Evolutionary conservation across 1,140 invertebrate genomes (phyloP).

Genomic region (Drosophila suzukii): DNA sequence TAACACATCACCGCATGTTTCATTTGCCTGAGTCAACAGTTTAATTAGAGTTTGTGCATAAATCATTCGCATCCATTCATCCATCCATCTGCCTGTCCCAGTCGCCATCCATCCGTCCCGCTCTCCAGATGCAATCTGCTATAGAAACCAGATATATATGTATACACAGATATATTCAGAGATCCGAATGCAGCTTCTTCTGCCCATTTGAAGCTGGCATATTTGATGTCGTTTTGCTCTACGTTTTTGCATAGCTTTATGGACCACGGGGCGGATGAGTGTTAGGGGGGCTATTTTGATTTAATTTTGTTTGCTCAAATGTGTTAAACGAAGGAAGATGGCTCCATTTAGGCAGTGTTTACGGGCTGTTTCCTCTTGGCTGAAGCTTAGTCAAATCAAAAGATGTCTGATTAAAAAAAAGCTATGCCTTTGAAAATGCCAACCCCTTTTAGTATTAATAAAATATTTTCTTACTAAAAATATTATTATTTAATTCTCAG

Average conservation of each 20-base stretch:
- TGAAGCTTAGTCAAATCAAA: background rate
- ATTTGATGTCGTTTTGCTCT: constrained; percentile 45
- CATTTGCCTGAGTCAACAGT: constrained; percentile 75
- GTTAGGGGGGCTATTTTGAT: constrained; percentile 26
- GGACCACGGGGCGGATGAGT: constrained; percentile 18
- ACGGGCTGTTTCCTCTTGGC: background rate
- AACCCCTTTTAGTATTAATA: no score
- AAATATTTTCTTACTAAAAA: no score
- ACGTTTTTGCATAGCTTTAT: constrained; percentile 42
- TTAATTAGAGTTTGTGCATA: constrained; percentile 77
- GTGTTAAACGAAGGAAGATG: constrained; percentile 20
- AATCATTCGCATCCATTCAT: constrained; percentile 60
- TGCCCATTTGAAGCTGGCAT: constrained; percentile 43
- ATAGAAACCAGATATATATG: constrained; percentile 22
- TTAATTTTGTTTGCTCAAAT: constrained; percentile 46
- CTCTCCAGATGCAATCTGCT: constrained; percentile 22
- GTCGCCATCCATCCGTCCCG: background rate
- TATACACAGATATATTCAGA: constrained; percentile 6
- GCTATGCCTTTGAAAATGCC: no score
- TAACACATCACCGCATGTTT: constrained; percentile 75
- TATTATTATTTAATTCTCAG: background rate
- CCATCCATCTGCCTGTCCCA: constrained; percentile 18
- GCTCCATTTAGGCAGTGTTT: constrained; percentile 1
- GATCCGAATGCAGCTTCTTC: constrained; percentile 20
- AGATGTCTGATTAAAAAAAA: no score